Conservation (phyloP, 1,140 invertebrate genomes). For the Yoshiicerus persimilis region DNA sequence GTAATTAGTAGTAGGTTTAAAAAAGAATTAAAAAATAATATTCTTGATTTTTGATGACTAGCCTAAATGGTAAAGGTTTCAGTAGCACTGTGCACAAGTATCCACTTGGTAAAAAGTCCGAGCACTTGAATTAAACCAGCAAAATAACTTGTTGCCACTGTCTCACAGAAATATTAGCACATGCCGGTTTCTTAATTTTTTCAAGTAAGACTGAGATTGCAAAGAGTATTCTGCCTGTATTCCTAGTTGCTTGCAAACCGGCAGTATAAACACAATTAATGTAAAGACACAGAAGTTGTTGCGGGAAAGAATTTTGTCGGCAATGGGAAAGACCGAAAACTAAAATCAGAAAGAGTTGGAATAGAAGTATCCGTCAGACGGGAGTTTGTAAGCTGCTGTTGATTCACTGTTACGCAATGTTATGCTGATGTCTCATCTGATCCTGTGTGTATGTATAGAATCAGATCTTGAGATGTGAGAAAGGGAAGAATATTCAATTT, state of each 20-base stretch:
- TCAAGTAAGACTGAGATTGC: neutral
- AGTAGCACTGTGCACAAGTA: too few relatives aligned
- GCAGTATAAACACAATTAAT: neutral
- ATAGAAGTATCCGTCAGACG: neutral
- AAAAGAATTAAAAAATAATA: too few relatives aligned
- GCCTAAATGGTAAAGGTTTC: too few relatives aligned
- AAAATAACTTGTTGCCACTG: neutral
- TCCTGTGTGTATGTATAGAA: neutral
- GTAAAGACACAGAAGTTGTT: neutral
- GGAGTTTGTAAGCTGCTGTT: neutral
- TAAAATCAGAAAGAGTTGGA: neutral
- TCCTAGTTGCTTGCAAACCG: neutral
- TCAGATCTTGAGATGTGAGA: constrained; percentile 3
- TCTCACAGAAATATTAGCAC: neutral
- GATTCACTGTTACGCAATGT: constrained; percentile 11
- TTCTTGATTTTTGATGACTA: too few relatives aligned
- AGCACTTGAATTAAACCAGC: neutral
- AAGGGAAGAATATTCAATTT: constrained; percentile 18
- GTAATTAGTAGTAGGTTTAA: too few relatives aligned
- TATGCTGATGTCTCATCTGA: constrained; percentile 12
- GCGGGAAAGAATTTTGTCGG: neutral
- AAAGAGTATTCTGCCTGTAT: neutral
- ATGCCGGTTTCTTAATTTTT: neutral
- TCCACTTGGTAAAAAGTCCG: too few relatives aligned
- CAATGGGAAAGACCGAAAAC: neutral